Evolutionary conservation across 2,888 invertebrate genomes (phyloP).

Genomic region (Leptothorax acervorum): DNA sequence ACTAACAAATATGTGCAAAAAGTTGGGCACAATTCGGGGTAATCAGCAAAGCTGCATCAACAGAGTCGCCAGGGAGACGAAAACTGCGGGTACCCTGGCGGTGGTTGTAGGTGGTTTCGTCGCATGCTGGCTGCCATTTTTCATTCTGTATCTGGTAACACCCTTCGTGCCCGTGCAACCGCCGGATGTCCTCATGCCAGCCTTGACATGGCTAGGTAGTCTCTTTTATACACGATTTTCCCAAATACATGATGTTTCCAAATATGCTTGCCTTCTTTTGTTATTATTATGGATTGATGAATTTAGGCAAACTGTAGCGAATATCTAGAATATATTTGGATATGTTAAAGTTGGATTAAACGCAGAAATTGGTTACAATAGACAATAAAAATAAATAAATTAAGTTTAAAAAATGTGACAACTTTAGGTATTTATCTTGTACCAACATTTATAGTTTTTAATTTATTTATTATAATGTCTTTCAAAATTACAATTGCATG

Average conservation of each 20-base stretch:
- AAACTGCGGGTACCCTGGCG: constrained; percentile 95
- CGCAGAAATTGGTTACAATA: neutral
- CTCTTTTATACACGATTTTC: neutral
- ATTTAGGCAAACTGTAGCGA: neutral
- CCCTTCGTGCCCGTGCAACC: constrained; percentile 90
- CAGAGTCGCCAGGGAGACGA: constrained; percentile 90
- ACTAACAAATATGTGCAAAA: constrained; percentile 67
- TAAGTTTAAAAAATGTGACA: neutral
- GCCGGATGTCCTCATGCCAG: constrained; percentile 88
- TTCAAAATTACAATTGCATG: neutral
- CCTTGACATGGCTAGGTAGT: constrained; percentile 92
- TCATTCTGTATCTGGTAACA: constrained; percentile 92
- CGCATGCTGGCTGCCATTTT: constrained; percentile 96
- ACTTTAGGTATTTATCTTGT: neutral
- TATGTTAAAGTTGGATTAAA: neutral
- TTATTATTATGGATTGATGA: neutral
- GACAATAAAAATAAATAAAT: neutral
- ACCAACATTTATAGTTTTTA: neutral
- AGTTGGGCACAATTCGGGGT: constrained; percentile 73
- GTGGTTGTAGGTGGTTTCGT: constrained; percentile 95
- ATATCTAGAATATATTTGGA: neutral
- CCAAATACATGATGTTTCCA: neutral
- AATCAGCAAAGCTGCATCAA: constrained; percentile 83
- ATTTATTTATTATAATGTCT: neutral
- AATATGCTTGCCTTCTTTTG: neutral